phyloP scores from a whole-genome alignment of 2,888 invertebrate species.

The Imbricaverruca yamaguchii region DNA sequence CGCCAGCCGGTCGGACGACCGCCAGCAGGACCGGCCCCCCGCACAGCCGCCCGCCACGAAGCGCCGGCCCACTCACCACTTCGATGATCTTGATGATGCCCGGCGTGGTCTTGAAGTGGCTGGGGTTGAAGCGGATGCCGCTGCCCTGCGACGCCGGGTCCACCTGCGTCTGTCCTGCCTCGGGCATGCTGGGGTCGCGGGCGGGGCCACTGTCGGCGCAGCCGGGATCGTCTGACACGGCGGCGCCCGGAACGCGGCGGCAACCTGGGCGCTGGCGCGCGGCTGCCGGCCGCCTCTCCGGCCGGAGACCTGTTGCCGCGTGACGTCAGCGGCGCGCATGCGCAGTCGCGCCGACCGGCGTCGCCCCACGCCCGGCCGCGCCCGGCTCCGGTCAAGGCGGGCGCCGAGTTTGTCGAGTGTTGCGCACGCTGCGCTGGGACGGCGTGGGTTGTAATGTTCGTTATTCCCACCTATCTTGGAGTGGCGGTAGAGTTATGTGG shows the following conservation, averaged over 20 bases:
- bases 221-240: not conserved
- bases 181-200: not conserved
- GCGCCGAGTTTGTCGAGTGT: not conserved
- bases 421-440: too few species aligned
- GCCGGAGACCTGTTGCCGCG: slow-evolving; percentile 11
- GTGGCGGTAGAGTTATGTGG: too few species aligned
- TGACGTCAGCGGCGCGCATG: slow-evolving; percentile 15
- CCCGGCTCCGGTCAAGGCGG: not conserved
- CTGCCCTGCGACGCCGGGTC: slow-evolving; percentile 43
- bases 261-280: not conserved
- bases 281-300: not conserved
- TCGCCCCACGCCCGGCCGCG: not conserved
- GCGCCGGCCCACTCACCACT: slow-evolving; percentile 52
- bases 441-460: too few species aligned
- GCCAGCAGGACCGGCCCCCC: too few species aligned
- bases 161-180: not conserved
- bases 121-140: slow-evolving; percentile 71
- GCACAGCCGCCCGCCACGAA: too few species aligned
- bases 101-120: slow-evolving; percentile 61
- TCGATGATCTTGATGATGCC: slow-evolving; percentile 68
- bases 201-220: not conserved
- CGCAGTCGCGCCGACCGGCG: not conserved
- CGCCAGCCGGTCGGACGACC: too few species aligned
- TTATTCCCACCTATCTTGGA: too few species aligned
- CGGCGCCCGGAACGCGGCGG: too few species aligned